These are phyloP conservation scores for Trichogramma evanescens DNA, from an alignment of 2,888 invertebrate species.

Conservation along the genomic window DNA sequence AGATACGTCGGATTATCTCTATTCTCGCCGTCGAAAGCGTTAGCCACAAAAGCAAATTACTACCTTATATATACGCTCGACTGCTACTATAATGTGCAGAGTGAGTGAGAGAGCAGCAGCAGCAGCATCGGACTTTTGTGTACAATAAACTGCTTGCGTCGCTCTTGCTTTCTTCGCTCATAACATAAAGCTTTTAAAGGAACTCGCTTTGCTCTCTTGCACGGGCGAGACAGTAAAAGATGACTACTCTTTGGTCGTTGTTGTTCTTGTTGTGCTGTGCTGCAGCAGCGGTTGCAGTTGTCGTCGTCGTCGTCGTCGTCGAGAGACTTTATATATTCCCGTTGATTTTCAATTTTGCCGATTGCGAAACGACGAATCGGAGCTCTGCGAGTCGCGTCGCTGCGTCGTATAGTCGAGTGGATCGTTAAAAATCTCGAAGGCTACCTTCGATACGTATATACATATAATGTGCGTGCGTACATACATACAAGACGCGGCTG, in stretches of 20 bases:
- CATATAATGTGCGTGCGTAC: no score
- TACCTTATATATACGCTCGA: not conserved
- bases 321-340: no score
- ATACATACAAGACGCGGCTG: no score
- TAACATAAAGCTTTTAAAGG: slow-evolving; percentile 17
- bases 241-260: not conserved
- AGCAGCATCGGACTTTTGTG: not conserved
- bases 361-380: slow-evolving; percentile 7
- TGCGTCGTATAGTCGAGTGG: not conserved
- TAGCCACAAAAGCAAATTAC: slow-evolving; percentile 18
- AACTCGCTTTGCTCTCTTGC: not conserved
- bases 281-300: not conserved
- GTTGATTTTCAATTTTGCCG: slow-evolving; percentile 19
- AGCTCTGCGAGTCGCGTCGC: not conserved
- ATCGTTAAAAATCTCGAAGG: slow-evolving; percentile 12
- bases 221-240: not conserved
- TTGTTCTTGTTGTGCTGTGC: no score
- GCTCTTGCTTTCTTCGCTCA: not conserved
- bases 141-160: slow-evolving; percentile 8
- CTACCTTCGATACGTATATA: no score
- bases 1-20: not conserved
- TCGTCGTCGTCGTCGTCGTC: no score
- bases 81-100: no score
- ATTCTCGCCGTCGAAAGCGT: no score
- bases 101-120: no score